These are phyloP conservation scores for Cettia cetti DNA, from an alignment of 2,113 vertebrate species.

Conservation along the genomic window DNA sequence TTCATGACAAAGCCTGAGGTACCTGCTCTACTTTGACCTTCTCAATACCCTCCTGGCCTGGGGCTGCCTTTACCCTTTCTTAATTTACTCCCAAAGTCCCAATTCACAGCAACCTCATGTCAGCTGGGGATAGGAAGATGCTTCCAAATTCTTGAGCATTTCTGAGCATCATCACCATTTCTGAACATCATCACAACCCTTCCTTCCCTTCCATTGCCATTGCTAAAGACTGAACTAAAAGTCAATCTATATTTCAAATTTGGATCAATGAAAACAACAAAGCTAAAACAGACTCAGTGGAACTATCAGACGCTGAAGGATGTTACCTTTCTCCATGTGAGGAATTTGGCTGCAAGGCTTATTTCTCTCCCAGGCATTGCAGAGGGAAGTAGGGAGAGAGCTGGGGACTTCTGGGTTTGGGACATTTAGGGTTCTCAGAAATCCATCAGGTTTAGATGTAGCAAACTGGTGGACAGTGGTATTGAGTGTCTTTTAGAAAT, in stretches of 20 bases:
- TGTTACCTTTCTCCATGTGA: not conserved
- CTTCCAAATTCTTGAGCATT: not conserved
- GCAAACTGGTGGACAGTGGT: not conserved
- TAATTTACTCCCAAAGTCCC: not conserved
- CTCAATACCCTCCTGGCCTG: not conserved
- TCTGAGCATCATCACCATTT: not conserved
- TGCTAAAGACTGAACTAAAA: not conserved
- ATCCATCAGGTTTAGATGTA: not conserved
- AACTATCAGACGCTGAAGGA: not conserved
- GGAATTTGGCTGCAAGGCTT: not conserved
- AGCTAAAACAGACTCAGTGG: not conserved
- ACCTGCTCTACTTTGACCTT: not conserved
- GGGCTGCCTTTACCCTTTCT: not conserved
- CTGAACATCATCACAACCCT: not conserved
- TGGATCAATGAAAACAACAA: not conserved
- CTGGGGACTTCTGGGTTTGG: fast-evolving
- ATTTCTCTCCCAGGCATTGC: not conserved
- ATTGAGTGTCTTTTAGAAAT: not conserved
- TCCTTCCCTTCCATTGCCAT: not conserved
- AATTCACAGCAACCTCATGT: not conserved
- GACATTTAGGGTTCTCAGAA: not conserved
- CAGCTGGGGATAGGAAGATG: not conserved
- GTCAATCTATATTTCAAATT: not conserved
- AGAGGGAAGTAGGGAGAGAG: not conserved
- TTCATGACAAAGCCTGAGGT: not conserved